Conservation (phyloP, 2,888 invertebrate species). For the Heliconius cydno region DNA sequence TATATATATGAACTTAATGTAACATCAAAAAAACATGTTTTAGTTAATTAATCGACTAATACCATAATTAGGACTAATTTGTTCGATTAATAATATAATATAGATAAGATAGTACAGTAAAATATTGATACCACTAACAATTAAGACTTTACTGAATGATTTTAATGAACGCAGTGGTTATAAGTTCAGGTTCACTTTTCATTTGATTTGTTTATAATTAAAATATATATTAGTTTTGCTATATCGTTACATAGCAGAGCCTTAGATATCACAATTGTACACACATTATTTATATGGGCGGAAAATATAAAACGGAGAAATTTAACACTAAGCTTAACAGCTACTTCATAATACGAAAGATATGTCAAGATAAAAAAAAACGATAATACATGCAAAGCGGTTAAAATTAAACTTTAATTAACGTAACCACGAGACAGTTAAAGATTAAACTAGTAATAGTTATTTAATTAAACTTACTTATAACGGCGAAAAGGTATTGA, state of each 20-base stretch:
- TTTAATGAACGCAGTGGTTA: background rate
- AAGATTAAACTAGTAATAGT: background rate
- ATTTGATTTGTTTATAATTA: background rate
- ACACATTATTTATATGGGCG: background rate
- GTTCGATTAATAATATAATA: background rate
- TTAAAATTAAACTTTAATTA: background rate
- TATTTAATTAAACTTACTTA: constrained; percentile 64
- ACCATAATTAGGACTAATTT: background rate
- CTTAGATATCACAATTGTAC: background rate
- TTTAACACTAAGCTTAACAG: background rate
- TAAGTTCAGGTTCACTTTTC: background rate
- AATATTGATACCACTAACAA: background rate
- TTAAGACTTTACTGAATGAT: background rate
- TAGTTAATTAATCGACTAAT: background rate
- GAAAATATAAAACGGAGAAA: background rate
- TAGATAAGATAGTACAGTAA: no score
- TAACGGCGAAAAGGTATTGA: constrained; percentile 74
- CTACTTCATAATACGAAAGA: background rate
- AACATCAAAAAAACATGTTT: background rate
- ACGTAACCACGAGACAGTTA: background rate
- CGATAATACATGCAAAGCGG: background rate
- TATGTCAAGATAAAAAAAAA: background rate
- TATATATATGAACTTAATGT: background rate
- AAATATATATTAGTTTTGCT: background rate
- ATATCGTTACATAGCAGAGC: background rate